phyloP scores from a whole-genome alignment of 2,888 invertebrate species.

The Ennomos fuscantarius region DNA sequence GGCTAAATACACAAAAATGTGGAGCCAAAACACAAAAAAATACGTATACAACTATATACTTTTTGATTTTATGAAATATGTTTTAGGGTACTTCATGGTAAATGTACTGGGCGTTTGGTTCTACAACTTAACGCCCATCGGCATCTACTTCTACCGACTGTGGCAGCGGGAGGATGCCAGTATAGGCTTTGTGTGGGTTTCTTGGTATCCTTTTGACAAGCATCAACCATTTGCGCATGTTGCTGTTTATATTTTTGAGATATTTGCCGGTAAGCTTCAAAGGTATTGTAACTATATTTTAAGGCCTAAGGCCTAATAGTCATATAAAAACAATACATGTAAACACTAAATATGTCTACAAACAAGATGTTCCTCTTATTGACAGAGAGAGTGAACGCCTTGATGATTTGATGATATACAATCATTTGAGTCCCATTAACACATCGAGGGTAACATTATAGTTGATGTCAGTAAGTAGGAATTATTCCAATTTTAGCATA shows the following conservation, averaged over 20 bases:
- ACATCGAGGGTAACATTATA: slow-evolving; percentile 54
- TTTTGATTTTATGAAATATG: not conserved
- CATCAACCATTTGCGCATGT: slow-evolving; percentile 63
- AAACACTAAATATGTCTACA: slow-evolving; percentile 37
- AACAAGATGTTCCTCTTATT: slow-evolving; percentile 49
- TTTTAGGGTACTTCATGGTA: slow-evolving; percentile 68
- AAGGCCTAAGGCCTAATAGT: too few species aligned
- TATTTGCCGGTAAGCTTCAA: slow-evolving; percentile 65
- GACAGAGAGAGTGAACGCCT: slow-evolving; percentile 60
- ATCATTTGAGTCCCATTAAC: slow-evolving; percentile 57
- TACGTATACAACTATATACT: too few species aligned
- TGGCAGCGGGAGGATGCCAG: slow-evolving; percentile 54
- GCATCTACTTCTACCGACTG: slow-evolving; percentile 57
- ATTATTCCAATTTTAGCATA: slow-evolving; percentile 56
- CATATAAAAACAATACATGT: slow-evolving; percentile 9
- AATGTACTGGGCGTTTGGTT: slow-evolving; percentile 73
- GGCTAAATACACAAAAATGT: too few species aligned
- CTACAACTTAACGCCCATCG: slow-evolving; percentile 73
- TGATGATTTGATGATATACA: slow-evolving; percentile 53
- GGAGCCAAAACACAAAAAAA: too few species aligned
- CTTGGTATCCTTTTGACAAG: slow-evolving; percentile 81
- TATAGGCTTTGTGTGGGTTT: slow-evolving; percentile 73
- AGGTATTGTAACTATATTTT: too few species aligned
- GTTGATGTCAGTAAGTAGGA: slow-evolving; percentile 47
- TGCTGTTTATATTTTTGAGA: slow-evolving; percentile 72